Conservation (phyloP, 2,113 vertebrate genomes). For the Rhipidura dahli region DNA sequence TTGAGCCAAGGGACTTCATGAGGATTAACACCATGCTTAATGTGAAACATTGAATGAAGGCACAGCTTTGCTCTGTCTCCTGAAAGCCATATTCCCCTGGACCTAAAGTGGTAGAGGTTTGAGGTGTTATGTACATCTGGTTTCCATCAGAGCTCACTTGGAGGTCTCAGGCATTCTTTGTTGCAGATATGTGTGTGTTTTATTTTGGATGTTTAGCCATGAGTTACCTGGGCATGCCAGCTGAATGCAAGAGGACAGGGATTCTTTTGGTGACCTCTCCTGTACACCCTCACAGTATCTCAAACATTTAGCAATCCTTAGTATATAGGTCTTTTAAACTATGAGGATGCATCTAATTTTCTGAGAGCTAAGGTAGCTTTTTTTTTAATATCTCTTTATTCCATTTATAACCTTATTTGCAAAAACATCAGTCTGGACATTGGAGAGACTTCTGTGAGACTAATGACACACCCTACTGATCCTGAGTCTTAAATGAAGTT, state of each 20-base stretch:
- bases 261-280: not conserved
- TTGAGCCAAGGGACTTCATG: not conserved
- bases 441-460: not conserved
- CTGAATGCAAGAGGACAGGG: not conserved
- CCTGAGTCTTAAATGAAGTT: not conserved
- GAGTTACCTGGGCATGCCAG: not conserved
- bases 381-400: not conserved
- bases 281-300: not conserved
- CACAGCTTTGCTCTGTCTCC: not conserved
- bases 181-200: accelerated
- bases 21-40: accelerated
- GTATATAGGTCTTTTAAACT: not conserved
- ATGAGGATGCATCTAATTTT: not conserved
- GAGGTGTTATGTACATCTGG: not conserved
- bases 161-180: not conserved
- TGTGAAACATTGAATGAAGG: not conserved
- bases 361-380: not conserved
- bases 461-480: not conserved
- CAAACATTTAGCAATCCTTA: not conserved
- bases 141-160: not conserved
- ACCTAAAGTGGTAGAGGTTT: not conserved
- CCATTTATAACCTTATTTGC: not conserved
- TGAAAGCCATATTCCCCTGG: not conserved
- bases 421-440: not conserved
- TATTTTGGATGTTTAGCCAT: not conserved